Conservation (phyloP, 2,888 invertebrate genomes). For the Furcula furcula region DNA sequence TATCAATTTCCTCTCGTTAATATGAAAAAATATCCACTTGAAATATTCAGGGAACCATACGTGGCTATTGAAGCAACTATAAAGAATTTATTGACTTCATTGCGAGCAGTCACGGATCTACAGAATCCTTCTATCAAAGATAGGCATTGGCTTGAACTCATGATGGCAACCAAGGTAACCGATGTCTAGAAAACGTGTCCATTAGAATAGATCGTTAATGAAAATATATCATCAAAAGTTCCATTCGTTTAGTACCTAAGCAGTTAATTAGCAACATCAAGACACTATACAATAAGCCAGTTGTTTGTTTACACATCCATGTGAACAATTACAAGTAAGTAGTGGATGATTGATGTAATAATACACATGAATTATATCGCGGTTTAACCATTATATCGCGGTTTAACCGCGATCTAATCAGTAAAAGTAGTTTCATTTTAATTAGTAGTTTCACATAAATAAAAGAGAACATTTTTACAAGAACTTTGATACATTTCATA, state of each 20-base stretch:
- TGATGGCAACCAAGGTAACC: slow-evolving; percentile 93
- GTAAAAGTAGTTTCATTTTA: too few species aligned
- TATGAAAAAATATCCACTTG: too few species aligned
- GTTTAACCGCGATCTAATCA: too few species aligned
- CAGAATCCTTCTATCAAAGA: slow-evolving; percentile 97
- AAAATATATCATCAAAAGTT: slow-evolving; percentile 19
- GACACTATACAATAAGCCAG: slow-evolving; percentile 45
- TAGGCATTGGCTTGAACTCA: slow-evolving; percentile 96
- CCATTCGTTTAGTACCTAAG: slow-evolving; percentile 55
- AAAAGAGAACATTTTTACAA: too few species aligned
- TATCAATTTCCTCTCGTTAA: too few species aligned
- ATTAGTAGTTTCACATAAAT: too few species aligned
- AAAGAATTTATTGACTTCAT: slow-evolving; percentile 95
- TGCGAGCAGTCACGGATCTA: slow-evolving; percentile 95
- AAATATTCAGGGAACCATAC: slow-evolving; percentile 90
- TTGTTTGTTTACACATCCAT: slow-evolving; percentile 31
- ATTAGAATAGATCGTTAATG: slow-evolving; percentile 2
- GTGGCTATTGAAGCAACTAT: slow-evolving; percentile 89
- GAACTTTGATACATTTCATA: too few species aligned
- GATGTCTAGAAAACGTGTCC: neutral
- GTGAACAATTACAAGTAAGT: slow-evolving; percentile 33
- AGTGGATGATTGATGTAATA: slow-evolving; percentile 8
- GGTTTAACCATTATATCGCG: too few species aligned
- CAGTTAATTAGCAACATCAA: slow-evolving; percentile 47
- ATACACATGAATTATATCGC: too few species aligned